Percentiles rank a stretch among this genome's conserved stretches.
These are phyloP conservation scores for Diachasmimorpha longicaudata DNA, from an alignment of 1,140 invertebrate species.

Conservation along the genomic window DNA sequence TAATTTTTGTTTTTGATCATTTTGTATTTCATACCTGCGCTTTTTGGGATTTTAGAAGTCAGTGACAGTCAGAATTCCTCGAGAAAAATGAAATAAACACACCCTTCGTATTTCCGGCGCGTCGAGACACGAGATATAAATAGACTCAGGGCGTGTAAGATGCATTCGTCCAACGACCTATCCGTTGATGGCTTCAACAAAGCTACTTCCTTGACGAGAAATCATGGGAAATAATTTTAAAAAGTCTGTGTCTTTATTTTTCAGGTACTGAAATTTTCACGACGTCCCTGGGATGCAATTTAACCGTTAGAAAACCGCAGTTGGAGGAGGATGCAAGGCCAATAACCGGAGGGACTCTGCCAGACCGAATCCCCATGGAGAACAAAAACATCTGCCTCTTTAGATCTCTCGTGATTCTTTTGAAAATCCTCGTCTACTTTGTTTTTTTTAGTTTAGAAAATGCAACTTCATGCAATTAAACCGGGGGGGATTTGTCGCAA, in stretches of 20 bases:
- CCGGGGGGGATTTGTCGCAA: too few relatives aligned
- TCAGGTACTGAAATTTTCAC: conserved; percentile 1
- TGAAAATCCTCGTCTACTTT: not conserved
- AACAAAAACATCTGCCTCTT: not conserved
- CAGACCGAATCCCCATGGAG: not conserved
- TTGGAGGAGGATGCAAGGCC: not conserved
- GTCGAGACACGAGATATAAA: conserved; percentile 3
- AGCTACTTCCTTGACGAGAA: not conserved
- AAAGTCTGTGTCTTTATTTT: not conserved
- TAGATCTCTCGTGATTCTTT: not conserved
- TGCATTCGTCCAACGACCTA: conserved; percentile 8
- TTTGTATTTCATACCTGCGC: not conserved
- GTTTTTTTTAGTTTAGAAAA: not conserved
- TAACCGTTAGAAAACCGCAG: not conserved
- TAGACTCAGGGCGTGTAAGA: not conserved
- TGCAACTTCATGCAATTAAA: not conserved
- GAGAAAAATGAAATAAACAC: conserved; percentile 5
- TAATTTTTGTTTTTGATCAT: not conserved
- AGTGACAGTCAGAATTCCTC: not conserved
- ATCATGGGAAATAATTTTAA: not conserved
- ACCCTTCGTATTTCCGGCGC: not conserved
- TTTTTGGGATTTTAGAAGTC: not conserved
- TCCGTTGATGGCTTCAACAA: not conserved
- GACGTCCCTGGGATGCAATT: not conserved
- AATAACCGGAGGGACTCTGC: not conserved